These are phyloP conservation scores for Drosophila macrospina DNA, from an alignment of 2,888 invertebrate genomes.

Conservation along the genomic window DNA sequence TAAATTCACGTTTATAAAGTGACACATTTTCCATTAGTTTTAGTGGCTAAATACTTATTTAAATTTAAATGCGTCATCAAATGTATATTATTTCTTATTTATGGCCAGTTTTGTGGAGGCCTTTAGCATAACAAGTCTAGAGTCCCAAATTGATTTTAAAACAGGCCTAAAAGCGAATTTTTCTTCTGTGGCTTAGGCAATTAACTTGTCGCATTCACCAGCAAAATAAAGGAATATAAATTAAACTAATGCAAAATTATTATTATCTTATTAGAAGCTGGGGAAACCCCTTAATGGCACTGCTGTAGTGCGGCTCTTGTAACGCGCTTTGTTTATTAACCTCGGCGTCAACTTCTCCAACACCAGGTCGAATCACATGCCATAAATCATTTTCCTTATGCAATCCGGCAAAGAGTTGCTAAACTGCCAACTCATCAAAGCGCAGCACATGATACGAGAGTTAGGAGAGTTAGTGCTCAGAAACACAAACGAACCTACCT, in stretches of 20 bases:
- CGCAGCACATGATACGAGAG: constrained; percentile 54
- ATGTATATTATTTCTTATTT: constrained; percentile 19
- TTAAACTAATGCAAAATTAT: constrained; percentile 19
- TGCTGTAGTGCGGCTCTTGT: constrained; percentile 47
- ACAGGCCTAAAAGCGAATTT: constrained; percentile 7
- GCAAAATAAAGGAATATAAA: constrained; percentile 19
- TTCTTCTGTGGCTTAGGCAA: neutral
- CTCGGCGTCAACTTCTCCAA: constrained; percentile 55
- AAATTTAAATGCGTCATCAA: constrained; percentile 51
- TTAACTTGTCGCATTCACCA: constrained; percentile 19
- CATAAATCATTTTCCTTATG: constrained; percentile 77
- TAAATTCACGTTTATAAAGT: constrained; percentile 14
- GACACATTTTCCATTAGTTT: constrained; percentile 48
- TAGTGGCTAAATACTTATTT: constrained; percentile 30
- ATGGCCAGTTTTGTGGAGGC: constrained; percentile 1
- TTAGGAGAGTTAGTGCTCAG: constrained; percentile 24
- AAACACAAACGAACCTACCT: neutral
- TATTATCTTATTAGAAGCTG: neutral
- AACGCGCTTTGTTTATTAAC: constrained; percentile 62
- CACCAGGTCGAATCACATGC: constrained; percentile 57
- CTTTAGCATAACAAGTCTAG: constrained; percentile 48
- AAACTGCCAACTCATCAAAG: constrained; percentile 66
- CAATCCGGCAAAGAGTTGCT: constrained; percentile 49
- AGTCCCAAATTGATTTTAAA: constrained; percentile 15
- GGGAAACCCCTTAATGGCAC: constrained; percentile 19